Base-by-base conservation (phyloP, 2,888 invertebrate genomes). In the Agriotes lineatus region DNA sequence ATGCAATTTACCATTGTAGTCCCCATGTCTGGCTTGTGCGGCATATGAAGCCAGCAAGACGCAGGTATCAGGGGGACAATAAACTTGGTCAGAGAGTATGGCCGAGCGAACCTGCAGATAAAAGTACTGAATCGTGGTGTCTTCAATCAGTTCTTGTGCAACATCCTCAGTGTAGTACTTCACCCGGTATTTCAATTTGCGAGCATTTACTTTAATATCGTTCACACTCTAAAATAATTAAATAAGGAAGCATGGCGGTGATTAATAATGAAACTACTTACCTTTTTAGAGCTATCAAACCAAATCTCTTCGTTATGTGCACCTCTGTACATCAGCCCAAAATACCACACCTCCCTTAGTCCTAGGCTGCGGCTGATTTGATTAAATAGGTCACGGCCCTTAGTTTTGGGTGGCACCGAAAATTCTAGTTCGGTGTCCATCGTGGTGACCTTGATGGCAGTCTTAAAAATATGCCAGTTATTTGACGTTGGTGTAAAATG, bases 81-180 rank as follows among this genome's bases (percentile, higher is more conserved):
- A 99, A 81, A 99, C 96, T 86, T 98, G 97, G 85, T 98, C 98
- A 69, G 93, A 94, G 75, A 99, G 89, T 84, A 99, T 97, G 75
- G 93, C 93, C 84, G 96, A 96, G 87, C 98, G 97, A 75, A 97
- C 96, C 90, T 95, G 93, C 77, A 93, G 89, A 85, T 95, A 96
- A 87, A 96, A 96, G 73, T 96, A 89, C 82, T 95, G 92, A 85
- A 98, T 90, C 78, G 99, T 99, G 83, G 98, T 96, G 84, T 98
- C 97, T 86, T 99, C 99, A 80, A 99, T 99, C 76, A 99, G 90
- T 87, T 99, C 99, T 83, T 97, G 96, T 19, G 95, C 93, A 19
- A 99, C 98, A 86, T 99, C 99, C 86, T 99, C 99, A 0, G 99
- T 99, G 86, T 96, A 99, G 88, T 97, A 99, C 89, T 99, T 99